Evolutionary conservation across 2,113 vertebrate species (phyloP).

Genomic region (Pygoscelis antarcticus): DNA sequence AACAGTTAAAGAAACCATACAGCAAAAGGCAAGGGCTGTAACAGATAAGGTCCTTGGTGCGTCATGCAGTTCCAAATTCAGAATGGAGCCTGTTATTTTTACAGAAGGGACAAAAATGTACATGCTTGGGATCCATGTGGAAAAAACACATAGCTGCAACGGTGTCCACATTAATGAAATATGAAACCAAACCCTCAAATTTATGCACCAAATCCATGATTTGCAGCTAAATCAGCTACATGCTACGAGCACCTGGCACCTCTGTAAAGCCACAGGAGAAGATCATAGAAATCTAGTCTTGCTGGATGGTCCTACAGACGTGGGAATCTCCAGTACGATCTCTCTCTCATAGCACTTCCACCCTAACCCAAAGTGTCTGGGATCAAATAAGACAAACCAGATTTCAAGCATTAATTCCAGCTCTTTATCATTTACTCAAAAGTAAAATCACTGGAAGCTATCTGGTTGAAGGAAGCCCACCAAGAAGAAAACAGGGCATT

Average conservation of each 20-base stretch:
- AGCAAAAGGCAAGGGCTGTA: not conserved
- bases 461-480: not conserved
- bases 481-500: not conserved
- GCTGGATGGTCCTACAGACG: not conserved
- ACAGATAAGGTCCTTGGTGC: not conserved
- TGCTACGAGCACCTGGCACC: not conserved
- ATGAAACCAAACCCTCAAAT: not conserved
- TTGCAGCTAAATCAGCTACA: not conserved
- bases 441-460: not conserved
- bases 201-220: not conserved
- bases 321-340: not conserved
- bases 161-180: not conserved
- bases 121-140: rapidly evolving
- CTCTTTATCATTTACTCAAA: not conserved
- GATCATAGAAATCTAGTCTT: not conserved
- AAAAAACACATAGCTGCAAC: not conserved
- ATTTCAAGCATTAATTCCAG: not conserved
- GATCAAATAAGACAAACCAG: not conserved
- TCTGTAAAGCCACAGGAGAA: not conserved
- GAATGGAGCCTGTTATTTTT: not conserved
- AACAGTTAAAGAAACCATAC: not conserved
- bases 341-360: not conserved
- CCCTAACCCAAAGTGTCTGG: not conserved
- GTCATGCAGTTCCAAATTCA: not conserved
- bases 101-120: not conserved